Base-by-base conservation (phyloP, 1,140 invertebrate genomes). In the Pseudomyrmex gracilis region DNA sequence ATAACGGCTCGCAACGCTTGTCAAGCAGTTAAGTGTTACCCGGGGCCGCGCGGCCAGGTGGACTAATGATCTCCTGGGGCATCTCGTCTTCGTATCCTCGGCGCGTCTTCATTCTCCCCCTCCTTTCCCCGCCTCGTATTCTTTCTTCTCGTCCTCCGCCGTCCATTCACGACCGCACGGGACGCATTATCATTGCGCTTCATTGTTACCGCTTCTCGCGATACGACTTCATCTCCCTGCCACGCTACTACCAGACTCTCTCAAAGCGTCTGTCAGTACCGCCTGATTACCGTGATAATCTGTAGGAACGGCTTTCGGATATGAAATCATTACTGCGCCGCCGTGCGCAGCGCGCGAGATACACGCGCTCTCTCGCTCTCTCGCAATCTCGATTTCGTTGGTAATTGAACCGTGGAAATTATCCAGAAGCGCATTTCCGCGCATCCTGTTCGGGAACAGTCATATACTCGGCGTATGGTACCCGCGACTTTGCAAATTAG, bases 41-140 rank as follows among this genome's bases (percentile, higher is more conserved):
- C 70, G 77, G 55, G 83, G 86, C 86, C 85, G 83, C 84, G 82
- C 87, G 68, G 86, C 87, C 88, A 87, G 86, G 86, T 90, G 87
- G 86, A 88, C 91, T 92, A 93, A 93, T 93, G 91, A 92, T 90
- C 89, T 90, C 90, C 90, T 24, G 91, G 83, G 87, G 90, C 89
- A 90, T 84, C 43, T 73, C 34, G 34, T 70, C 70, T 64, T 22
- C 70, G 22, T 74, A 66, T 83, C 64, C 82, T 87, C 83, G 68
- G 43, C 76, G 43, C 90, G 73, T 85, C 67, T 61, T 73, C 67
- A 49, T 76, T 71, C 61, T 61, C 24, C 70, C 57, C 43, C 24
- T 61, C 63, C 17, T 8, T 45, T 82, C 58, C 68, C 64, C 78
- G 61, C n/a, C 67, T 82, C 84, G 70, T 12, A 17, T 78, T 58